Percentiles rank a stretch among this genome's conserved stretches.
Evolutionary conservation across 2,113 vertebrate genomes (phyloP).

Genomic region (Noturus placidus): DNA sequence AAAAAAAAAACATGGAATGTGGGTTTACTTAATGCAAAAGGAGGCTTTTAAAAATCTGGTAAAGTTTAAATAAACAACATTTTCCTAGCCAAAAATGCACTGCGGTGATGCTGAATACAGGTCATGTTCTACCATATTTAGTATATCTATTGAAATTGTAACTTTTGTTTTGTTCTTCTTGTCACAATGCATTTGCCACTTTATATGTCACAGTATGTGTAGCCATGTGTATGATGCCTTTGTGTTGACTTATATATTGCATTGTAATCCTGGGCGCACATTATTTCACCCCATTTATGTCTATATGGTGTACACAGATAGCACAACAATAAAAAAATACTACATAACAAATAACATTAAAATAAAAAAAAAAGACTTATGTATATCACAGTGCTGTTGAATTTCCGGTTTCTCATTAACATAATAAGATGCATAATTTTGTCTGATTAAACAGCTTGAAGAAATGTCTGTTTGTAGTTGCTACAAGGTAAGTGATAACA

Average conservation of each 20-base stretch:
- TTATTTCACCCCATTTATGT: background rate
- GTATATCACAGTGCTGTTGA: background rate
- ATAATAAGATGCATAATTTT: background rate
- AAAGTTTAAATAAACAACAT: background rate
- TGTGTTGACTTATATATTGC: background rate
- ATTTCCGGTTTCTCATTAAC: background rate
- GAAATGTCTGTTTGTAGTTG: too few species aligned
- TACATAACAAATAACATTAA: too few species aligned
- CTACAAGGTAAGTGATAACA: background rate
- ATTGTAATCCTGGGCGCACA: background rate
- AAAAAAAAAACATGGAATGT: background rate
- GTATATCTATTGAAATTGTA: background rate
- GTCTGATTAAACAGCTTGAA: background rate
- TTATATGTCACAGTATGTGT: background rate
- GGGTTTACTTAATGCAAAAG: background rate
- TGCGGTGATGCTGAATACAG: background rate
- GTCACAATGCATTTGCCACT: background rate
- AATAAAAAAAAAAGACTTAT: background rate
- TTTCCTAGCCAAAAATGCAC: background rate
- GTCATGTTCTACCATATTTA: background rate
- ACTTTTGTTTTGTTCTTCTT: background rate
- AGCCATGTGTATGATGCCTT: background rate
- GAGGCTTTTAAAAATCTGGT: background rate
- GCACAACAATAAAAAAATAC: background rate
- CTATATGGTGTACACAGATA: background rate